These are phyloP conservation scores for Latheticus oryzae DNA, from an alignment of 2,888 invertebrate species.

Conservation along the genomic window DNA sequence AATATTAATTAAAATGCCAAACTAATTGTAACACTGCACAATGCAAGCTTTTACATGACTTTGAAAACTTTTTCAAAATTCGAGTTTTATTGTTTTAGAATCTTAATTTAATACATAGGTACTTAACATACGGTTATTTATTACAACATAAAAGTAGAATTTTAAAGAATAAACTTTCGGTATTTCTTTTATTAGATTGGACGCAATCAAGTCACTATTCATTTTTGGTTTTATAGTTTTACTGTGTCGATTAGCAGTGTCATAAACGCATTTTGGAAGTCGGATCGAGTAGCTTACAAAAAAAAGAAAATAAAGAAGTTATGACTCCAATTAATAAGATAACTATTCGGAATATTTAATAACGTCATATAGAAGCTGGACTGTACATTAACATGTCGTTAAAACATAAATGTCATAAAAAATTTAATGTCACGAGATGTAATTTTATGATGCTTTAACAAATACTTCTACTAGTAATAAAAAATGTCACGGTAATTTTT, in stretches of 20 bases:
- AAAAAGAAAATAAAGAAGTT: constrained; percentile 6
- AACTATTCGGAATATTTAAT: constrained; percentile 37
- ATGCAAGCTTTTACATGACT: constrained; percentile 37
- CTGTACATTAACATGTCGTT: constrained; percentile 40
- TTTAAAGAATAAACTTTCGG: constrained; percentile 7
- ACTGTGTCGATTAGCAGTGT: constrained; percentile 15
- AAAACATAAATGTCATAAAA: constrained; percentile 40
- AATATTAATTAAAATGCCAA: constrained; percentile 56
- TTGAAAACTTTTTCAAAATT: constrained; percentile 3
- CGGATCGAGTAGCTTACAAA: constrained; percentile 1
- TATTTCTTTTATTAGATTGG: constrained; percentile 13
- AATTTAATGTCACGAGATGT: constrained; percentile 36
- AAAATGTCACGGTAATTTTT: too few relatives aligned
- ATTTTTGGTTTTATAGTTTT: constrained; percentile 21
- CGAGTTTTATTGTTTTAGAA: background rate
- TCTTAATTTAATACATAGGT: background rate
- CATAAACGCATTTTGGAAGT: constrained; percentile 16
- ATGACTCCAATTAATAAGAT: constrained; percentile 30
- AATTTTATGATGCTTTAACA: constrained; percentile 40
- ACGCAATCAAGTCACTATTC: constrained; percentile 26
- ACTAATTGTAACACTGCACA: constrained; percentile 53
- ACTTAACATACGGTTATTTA: too few relatives aligned
- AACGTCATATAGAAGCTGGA: constrained; percentile 33
- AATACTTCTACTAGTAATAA: constrained; percentile 34
- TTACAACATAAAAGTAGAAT: constrained; percentile 8